phyloP scores from a whole-genome alignment of 2,888 invertebrate species.

The Listrodromus nycthemerus region DNA sequence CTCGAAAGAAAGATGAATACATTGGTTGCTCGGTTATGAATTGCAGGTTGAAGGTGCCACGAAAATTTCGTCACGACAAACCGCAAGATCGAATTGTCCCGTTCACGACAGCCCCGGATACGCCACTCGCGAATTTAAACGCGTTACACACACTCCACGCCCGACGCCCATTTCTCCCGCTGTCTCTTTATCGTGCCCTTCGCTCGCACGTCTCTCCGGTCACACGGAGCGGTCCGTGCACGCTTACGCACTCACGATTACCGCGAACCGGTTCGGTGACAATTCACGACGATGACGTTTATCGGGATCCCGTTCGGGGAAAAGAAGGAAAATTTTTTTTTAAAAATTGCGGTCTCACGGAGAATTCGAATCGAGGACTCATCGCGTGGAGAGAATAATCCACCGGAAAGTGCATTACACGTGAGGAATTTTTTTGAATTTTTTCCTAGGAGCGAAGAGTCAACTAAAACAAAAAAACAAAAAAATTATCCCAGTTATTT shows the following conservation, averaged over 20 bases:
- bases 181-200: neutral
- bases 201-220: slow-evolving; percentile 15
- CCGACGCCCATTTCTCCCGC: neutral
- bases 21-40: too few relatives aligned
- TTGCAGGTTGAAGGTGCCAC: too few relatives aligned
- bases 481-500: neutral
- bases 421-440: neutral
- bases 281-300: slow-evolving; percentile 41
- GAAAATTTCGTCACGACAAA: slow-evolving; percentile 50
- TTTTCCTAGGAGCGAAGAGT: neutral
- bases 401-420: neutral
- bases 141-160: neutral
- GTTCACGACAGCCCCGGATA: too few relatives aligned
- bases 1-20: too few relatives aligned
- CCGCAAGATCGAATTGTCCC: neutral
- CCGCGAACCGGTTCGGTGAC: slow-evolving; percentile 30
- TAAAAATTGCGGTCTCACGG: neutral
- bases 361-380: slow-evolving; percentile 2
- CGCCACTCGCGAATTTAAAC: neutral
- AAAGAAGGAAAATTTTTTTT: too few relatives aligned
- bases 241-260: neutral
- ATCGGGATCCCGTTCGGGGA: slow-evolving; percentile 18
- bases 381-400: neutral
- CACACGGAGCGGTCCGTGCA: slow-evolving; percentile 3
- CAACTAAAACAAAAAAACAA: neutral